Base-by-base conservation (phyloP, 2,888 invertebrate species). In the Erebia epiphron region DNA sequence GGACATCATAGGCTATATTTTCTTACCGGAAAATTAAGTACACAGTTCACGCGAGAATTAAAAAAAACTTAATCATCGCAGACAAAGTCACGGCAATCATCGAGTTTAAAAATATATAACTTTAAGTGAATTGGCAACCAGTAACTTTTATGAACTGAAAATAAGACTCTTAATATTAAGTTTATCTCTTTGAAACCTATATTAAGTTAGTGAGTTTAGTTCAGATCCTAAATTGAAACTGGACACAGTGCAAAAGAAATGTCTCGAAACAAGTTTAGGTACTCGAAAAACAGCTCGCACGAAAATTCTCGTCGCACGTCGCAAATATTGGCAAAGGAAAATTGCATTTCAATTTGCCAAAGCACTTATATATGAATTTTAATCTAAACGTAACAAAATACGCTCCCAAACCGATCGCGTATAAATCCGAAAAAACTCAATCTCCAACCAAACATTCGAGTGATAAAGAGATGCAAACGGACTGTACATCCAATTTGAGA, bases 401-500 rank as follows among this genome's bases (percentile, higher is more conserved):
- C 65, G 26, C 46, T 72, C 67, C 70, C 50, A 65, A 63, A 52
- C 35, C 66, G 46, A 50, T 35, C 57, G n/a, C 41, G 26, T 57
- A 64, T 26, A 52, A 61, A 54, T 57, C 49, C 66, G 18, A 69
- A 70, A 70, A 71, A 65, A 65, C 68, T 75, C 76, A 75, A 71
- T 71, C 69, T 67, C 67, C 35, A 68, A 60, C 72, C 68, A 74
- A 72, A 74, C 69, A 68, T 73, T 75, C 75, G 65, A 69, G 56
- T 71, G 68, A 76, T 75, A 76, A 74, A 77, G 73, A 76, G 69
- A 76, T 72, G 68, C 74, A 74, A 75, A 73, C 71, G 71, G 73
- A 75, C 75, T 73, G 65, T 71, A 74, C 76, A 74, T 74, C 75
- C 76, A 76, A 76, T 78, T 76, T 75, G 72, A 65, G 70, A 71